Evolutionary conservation across 2,113 vertebrate species (phyloP).

Genomic region (Pipa parva): DNA sequence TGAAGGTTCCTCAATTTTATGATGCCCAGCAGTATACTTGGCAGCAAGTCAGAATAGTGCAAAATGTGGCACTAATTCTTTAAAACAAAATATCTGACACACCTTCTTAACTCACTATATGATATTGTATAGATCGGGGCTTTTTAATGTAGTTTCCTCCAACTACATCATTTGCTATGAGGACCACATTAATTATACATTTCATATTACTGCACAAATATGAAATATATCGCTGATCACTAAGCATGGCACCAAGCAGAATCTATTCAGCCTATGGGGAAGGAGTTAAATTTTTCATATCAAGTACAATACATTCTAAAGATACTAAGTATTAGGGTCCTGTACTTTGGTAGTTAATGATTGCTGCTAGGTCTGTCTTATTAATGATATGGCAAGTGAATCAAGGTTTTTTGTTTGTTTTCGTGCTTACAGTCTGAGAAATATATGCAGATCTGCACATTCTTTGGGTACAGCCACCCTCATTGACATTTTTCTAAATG

Average conservation of each 20-base stretch:
- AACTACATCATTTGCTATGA: neutral
- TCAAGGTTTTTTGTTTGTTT: neutral
- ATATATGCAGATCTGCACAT: constrained; percentile 5
- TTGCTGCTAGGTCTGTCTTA: neutral
- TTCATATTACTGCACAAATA: neutral
- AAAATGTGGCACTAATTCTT: too few species aligned
- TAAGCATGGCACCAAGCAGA: neutral
- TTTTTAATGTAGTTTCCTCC: too few species aligned
- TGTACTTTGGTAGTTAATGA: too few species aligned
- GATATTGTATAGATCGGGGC: too few species aligned
- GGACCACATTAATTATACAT: constrained; percentile 6
- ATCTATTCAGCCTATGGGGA: constrained; percentile 10
- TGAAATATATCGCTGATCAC: neutral
- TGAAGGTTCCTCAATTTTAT: too few species aligned
- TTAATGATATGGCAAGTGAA: constrained; percentile 6
- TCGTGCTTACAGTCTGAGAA: neutral
- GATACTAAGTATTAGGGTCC: too few species aligned
- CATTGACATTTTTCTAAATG: neutral
- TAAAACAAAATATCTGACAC: too few species aligned
- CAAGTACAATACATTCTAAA: neutral
- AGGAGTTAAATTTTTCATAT: constrained; percentile 17
- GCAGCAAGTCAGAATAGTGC: too few species aligned
- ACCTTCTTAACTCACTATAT: too few species aligned
- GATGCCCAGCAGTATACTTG: too few species aligned
- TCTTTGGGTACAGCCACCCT: constrained; percentile 3